Percentiles rank a stretch among this genome's conserved stretches.
Evolutionary conservation across 2,113 vertebrate genomes (phyloP).

Genomic region (Ptychochromis oligacanthus): DNA sequence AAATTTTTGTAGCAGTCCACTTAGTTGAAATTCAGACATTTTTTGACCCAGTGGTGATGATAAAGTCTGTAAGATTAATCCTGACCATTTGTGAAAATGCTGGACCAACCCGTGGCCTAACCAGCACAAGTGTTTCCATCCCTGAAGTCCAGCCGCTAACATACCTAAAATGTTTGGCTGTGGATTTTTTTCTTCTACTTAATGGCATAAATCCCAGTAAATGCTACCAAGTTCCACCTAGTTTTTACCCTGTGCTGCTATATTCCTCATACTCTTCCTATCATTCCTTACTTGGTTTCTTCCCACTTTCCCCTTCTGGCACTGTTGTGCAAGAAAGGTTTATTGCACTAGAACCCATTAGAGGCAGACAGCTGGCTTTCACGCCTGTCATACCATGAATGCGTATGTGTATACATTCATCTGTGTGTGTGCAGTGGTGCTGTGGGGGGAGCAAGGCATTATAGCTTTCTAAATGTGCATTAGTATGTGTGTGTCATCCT

Average conservation of each 20-base stretch:
- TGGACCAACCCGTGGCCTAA: not conserved
- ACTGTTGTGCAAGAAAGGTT: not conserved
- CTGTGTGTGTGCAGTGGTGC: not conserved
- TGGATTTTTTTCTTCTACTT: not conserved
- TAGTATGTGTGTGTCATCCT: slow-evolving; percentile 8
- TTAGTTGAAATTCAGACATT: not conserved
- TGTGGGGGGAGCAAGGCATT: not conserved
- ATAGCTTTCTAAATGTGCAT: slow-evolving; percentile 10
- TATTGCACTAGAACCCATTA: slow-evolving; percentile 18
- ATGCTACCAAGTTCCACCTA: not conserved
- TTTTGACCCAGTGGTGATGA: too few relatives aligned
- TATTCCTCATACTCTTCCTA: not conserved
- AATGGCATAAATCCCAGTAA: not conserved
- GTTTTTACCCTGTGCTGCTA: not conserved
- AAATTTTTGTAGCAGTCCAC: not conserved
- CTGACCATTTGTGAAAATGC: not conserved
- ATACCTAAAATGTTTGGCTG: not conserved
- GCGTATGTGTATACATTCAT: slow-evolving; percentile 1
- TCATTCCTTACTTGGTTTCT: not conserved
- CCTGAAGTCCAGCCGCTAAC: not conserved
- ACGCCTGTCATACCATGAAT: not conserved
- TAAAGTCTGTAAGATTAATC: too few relatives aligned
- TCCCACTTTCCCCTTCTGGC: not conserved
- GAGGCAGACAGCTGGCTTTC: slow-evolving; percentile 16
- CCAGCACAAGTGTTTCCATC: too few relatives aligned